Percentiles rank a stretch among this genome's conserved stretches.
Conservation (phyloP, 2,113 vertebrate genomes). For the Tachycineta bicolor region DNA sequence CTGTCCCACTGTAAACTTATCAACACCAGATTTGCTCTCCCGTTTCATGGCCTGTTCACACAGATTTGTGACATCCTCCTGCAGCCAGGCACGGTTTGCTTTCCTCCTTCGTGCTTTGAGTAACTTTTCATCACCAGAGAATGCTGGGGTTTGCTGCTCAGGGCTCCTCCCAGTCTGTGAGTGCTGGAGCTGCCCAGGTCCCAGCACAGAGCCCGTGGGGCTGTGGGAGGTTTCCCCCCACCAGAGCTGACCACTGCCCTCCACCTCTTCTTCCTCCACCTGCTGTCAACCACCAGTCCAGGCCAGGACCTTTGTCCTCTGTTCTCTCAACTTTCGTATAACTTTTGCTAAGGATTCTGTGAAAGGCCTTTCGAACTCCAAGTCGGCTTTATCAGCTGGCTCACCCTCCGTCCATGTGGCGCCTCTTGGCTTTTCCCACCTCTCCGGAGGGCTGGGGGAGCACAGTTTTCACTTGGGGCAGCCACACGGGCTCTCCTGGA, state of each 20-base stretch:
- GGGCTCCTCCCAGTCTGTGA: not conserved
- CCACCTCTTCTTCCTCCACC: not conserved
- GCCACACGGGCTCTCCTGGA: rapidly evolving
- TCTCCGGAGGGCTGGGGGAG: not conserved
- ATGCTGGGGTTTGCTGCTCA: not conserved
- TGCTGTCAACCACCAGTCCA: not conserved
- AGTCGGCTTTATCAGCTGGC: not conserved
- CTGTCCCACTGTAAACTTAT: not conserved
- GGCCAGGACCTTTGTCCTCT: not conserved
- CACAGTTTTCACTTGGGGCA: not conserved
- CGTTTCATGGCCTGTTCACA: not conserved
- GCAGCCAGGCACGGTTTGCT: not conserved
- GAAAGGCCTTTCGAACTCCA: not conserved
- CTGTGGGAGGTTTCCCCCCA: not conserved
- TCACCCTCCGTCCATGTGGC: rapidly evolving
- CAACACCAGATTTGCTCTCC: not conserved
- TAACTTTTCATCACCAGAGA: not conserved
- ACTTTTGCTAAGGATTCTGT: not conserved
- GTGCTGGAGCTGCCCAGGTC: not conserved
- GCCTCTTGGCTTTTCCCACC: not conserved
- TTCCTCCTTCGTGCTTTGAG: rapidly evolving
- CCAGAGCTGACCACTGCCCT: not conserved
- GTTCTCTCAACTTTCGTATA: not conserved
- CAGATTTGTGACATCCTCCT: not conserved
- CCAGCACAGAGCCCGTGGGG: not conserved